phyloP scores from a whole-genome alignment of 2,113 vertebrate genomes.

The Pachyramphus minor region DNA sequence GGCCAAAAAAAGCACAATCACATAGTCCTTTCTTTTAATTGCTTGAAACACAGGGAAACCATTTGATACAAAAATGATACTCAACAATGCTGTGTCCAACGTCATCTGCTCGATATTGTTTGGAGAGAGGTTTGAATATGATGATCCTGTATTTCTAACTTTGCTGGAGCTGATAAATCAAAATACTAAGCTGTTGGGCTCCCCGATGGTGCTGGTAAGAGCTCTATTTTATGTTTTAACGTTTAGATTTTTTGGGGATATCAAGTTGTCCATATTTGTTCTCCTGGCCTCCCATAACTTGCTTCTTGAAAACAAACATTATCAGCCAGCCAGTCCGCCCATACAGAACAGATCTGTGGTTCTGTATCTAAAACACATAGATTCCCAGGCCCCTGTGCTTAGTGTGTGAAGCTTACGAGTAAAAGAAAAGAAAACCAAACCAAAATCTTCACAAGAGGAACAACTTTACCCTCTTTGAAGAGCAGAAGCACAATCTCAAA shows the following conservation, averaged over 20 bases:
- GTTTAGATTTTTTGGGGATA: not conserved
- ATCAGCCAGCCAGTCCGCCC: not conserved
- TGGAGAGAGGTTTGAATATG: constrained; percentile 73
- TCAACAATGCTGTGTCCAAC: constrained; percentile 69
- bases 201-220: constrained; percentile 64
- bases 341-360: not conserved
- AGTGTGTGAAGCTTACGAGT: not conserved
- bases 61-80: constrained; percentile 48
- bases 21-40: not conserved
- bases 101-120: constrained; percentile 72
- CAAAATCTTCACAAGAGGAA: not conserved
- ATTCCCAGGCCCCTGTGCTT: not conserved
- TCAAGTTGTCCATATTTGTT: not conserved
- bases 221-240: not conserved
- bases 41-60: constrained; percentile 57
- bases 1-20: not conserved
- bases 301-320: not conserved
- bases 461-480: not conserved
- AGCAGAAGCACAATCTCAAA: not conserved
- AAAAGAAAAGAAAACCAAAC: not conserved
- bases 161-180: constrained; percentile 65
- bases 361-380: not conserved
- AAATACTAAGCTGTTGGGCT: constrained; percentile 40
- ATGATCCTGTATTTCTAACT: constrained; percentile 55
- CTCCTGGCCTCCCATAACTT: not conserved